Evolutionary conservation across 2,888 invertebrate species (phyloP).

Genomic region (Magallana nippona): DNA sequence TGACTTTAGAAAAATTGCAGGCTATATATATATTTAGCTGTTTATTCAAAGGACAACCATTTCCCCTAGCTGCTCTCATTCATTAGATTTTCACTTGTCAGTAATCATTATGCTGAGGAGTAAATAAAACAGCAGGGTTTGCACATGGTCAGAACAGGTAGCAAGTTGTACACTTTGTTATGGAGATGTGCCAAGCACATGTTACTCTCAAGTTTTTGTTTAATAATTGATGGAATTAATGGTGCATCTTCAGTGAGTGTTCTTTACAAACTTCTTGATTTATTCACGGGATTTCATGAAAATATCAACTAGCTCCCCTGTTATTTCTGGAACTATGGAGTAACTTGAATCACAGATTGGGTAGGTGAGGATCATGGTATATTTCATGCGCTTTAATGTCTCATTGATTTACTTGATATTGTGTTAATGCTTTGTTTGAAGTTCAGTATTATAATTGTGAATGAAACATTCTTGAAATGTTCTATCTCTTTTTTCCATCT

Average conservation of each 20-base stretch:
- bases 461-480: too few relatives aligned
- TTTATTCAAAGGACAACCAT: not conserved
- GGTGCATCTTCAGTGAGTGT: not conserved
- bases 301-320: not conserved
- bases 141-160: slow-evolving; percentile 17
- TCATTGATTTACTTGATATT: too few relatives aligned
- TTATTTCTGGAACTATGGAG: not conserved
- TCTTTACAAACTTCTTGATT: slow-evolving; percentile 1
- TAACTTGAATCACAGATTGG: too few relatives aligned
- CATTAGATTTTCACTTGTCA: slow-evolving; percentile 4
- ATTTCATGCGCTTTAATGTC: too few relatives aligned
- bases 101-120: not conserved
- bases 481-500: not conserved
- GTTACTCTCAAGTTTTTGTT: not conserved
- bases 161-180: not conserved
- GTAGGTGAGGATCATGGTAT: too few relatives aligned
- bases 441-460: too few relatives aligned
- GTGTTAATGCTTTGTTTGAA: too few relatives aligned
- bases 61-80: not conserved
- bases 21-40: too few relatives aligned
- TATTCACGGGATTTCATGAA: not conserved
- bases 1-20: too few relatives aligned
- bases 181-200: slow-evolving; percentile 7
- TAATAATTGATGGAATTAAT: slow-evolving; percentile 32
- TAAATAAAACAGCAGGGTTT: not conserved